A percentile compares a stretch with the other conserved stretches of the same genome.
These are phyloP conservation scores for Orthosia gothica DNA, from an alignment of 2,888 invertebrate genomes.

Conservation along the genomic window DNA sequence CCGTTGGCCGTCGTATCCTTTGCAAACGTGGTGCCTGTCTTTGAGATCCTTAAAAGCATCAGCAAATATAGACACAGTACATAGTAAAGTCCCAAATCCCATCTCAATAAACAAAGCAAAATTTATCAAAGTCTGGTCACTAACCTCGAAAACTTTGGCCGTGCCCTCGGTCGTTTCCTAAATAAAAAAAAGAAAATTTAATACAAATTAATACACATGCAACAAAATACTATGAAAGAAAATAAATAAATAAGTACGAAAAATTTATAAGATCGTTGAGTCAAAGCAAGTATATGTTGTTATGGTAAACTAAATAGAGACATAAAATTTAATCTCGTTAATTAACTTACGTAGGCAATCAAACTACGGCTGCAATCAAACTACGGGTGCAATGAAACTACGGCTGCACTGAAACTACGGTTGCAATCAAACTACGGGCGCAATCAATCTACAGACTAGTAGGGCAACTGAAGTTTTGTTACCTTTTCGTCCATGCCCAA, in stretches of 20 bases:
- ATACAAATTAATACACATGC: neutral
- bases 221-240: neutral
- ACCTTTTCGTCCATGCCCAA: constrained; percentile 78
- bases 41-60: no score
- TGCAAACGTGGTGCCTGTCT: no score
- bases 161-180: neutral
- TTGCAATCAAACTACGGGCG: neutral
- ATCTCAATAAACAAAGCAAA: neutral
- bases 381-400: no score
- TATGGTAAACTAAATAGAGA: no score
- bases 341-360: neutral
- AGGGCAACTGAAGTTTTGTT: constrained; percentile 21
- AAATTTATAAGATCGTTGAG: no score
- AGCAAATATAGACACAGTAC: no score
- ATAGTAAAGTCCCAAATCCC: no score
- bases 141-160: constrained; percentile 18
- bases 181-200: neutral
- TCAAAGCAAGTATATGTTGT: no score
- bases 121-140: neutral
- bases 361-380: no score
- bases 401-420: neutral
- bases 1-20: no score
- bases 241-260: neutral
- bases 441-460: neutral
- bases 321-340: no score